Evolutionary conservation across 2,113 vertebrate species (phyloP).

Genomic region (Gallinago jamesoni): DNA sequence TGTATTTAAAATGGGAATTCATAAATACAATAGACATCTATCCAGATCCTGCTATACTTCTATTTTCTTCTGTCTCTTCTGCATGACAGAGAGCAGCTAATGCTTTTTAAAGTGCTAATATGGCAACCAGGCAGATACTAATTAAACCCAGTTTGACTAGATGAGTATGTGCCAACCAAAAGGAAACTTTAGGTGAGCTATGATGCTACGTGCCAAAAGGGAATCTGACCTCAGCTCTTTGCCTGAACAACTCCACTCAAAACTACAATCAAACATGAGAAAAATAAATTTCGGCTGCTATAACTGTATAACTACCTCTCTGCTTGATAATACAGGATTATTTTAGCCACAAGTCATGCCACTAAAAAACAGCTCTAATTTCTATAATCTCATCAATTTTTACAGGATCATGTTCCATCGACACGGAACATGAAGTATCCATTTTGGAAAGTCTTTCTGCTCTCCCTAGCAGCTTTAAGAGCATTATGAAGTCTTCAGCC

Average conservation of each 20-base stretch:
- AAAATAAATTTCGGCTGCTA: background rate
- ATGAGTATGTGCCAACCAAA: background rate
- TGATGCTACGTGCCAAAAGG: background rate
- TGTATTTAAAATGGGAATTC: background rate
- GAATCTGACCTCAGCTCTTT: background rate
- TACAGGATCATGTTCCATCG: background rate
- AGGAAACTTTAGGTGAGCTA: background rate
- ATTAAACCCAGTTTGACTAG: background rate
- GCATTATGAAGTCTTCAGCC: background rate
- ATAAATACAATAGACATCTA: background rate
- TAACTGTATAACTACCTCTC: background rate
- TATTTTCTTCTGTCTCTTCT: background rate
- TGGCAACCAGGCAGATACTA: background rate
- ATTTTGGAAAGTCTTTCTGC: background rate
- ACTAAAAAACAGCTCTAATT: background rate
- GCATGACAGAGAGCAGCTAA: background rate
- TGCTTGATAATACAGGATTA: background rate
- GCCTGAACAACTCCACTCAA: background rate
- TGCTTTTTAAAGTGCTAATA: background rate
- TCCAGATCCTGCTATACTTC: background rate
- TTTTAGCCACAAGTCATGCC: background rate
- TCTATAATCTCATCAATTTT: background rate
- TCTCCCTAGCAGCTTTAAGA: background rate
- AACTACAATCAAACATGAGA: background rate
- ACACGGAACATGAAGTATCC: background rate